phyloP scores from a whole-genome alignment of 2,113 vertebrate genomes.

The Melanocharis versteri region DNA sequence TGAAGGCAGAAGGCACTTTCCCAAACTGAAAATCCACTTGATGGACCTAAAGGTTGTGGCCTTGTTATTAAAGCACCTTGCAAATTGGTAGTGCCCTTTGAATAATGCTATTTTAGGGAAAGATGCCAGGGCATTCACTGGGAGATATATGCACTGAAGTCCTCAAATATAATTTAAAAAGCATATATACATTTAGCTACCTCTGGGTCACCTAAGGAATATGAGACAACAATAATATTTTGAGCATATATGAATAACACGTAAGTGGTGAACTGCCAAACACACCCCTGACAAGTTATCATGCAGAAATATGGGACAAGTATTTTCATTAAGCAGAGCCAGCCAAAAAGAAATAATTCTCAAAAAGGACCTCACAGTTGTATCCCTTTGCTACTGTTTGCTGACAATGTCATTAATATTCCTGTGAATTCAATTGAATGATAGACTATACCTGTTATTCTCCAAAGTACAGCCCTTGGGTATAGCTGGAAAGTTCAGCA shows the following conservation, averaged over 20 bases:
- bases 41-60: neutral
- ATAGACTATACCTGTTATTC: slow-evolving; percentile 26
- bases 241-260: neutral
- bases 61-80: neutral
- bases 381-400: slow-evolving; percentile 41
- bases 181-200: neutral
- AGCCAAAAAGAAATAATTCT: slow-evolving; percentile 2
- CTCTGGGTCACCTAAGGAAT: neutral
- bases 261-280: neutral
- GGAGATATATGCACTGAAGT: neutral
- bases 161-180: neutral
- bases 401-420: slow-evolving; percentile 46
- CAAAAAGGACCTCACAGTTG: slow-evolving; percentile 6
- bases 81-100: neutral
- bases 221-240: neutral
- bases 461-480: slow-evolving; percentile 9
- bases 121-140: neutral
- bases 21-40: neutral
- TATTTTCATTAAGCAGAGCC: slow-evolving; percentile 9
- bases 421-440: slow-evolving; percentile 30
- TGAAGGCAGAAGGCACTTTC: neutral
- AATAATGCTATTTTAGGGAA: neutral
- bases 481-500: slow-evolving; percentile 47
- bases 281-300: neutral
- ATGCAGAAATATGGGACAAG: neutral